These are phyloP conservation scores for Lampris megalopsis DNA, from an alignment of 2,113 vertebrate species.

Conservation along the genomic window DNA sequence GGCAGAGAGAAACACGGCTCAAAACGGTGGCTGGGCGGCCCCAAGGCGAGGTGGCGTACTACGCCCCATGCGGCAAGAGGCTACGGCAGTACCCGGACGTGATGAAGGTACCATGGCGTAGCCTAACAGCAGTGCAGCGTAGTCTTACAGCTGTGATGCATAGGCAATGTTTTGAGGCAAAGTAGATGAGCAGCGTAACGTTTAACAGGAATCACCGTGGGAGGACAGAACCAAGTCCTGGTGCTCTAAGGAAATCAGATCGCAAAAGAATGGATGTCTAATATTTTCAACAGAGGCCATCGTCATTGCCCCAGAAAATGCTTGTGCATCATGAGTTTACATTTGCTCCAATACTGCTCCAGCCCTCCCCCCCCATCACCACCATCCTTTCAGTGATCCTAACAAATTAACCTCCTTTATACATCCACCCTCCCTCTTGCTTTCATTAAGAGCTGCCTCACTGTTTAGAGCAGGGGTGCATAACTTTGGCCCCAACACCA, in stretches of 20 bases:
- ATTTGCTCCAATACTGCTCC: slow-evolving; percentile 42
- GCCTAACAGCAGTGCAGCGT: slow-evolving; percentile 13
- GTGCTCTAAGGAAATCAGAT: not conserved
- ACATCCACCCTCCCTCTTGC: slow-evolving; percentile 42
- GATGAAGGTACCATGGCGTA: slow-evolving; percentile 88
- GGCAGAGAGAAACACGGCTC: slow-evolving; percentile 97
- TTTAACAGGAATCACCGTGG: slow-evolving; percentile 17
- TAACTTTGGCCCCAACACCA: slow-evolving; percentile 60
- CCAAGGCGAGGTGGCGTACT: slow-evolving; percentile 96
- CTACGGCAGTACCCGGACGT: slow-evolving; percentile 97
- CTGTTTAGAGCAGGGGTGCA: slow-evolving; percentile 72
- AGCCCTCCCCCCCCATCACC: slow-evolving; percentile 22
- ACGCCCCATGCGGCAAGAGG: slow-evolving; percentile 96
- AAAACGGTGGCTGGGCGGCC: slow-evolving; percentile 90
- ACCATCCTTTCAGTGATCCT: slow-evolving; percentile 58
- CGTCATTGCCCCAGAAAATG: slow-evolving; percentile 53
- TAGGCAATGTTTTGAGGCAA: slow-evolving; percentile 53
- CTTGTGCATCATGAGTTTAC: slow-evolving; percentile 51
- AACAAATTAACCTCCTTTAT: slow-evolving; percentile 57
- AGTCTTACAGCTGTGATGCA: slow-evolving; percentile 41
- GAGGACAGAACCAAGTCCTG: slow-evolving; percentile 2
- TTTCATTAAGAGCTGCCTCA: slow-evolving; percentile 25
- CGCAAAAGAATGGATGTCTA: not conserved
- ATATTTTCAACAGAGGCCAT: slow-evolving; percentile 32
- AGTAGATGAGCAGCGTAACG: slow-evolving; percentile 47